These are phyloP conservation scores for Trachelipus rathkii DNA, from an alignment of 1,140 invertebrate species.

Conservation along the genomic window DNA sequence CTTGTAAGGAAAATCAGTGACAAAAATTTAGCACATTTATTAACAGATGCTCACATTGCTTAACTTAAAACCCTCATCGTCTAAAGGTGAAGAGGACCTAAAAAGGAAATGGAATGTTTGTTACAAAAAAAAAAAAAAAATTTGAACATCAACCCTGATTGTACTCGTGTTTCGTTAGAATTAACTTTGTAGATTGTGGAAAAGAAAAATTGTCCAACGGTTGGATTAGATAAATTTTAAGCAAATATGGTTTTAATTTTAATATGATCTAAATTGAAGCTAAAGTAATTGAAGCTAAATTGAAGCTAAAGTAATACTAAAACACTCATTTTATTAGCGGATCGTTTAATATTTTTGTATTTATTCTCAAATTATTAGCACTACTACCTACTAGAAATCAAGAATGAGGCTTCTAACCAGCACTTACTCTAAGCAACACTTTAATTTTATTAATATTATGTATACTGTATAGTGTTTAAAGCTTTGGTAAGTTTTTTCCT, in stretches of 20 bases:
- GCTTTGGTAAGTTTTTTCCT: no score
- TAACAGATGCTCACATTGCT: background rate
- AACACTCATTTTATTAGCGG: no score
- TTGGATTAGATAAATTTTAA: background rate
- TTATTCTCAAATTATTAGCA: no score
- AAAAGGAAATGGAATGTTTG: background rate
- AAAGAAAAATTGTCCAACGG: background rate
- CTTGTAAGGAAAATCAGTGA: background rate
- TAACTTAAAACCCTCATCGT: no score
- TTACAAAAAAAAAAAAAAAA: background rate
- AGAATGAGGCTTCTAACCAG: no score
- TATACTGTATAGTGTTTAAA: no score
- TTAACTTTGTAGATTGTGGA: no score
- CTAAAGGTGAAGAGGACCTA: background rate
- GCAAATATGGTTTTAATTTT: background rate
- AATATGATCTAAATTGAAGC: background rate
- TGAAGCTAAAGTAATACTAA: background rate
- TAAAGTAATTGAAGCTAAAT: background rate
- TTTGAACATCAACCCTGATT: background rate
- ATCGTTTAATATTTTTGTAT: no score
- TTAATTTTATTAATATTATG: no score
- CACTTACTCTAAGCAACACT: no score
- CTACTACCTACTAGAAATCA: no score
- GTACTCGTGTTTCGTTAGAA: background rate
- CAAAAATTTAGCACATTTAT: background rate